A percentile compares a stretch with the other conserved stretches of the same genome.
Conservation (phyloP, 1,140 invertebrate genomes). For the Probaryconus sp. region DNA sequence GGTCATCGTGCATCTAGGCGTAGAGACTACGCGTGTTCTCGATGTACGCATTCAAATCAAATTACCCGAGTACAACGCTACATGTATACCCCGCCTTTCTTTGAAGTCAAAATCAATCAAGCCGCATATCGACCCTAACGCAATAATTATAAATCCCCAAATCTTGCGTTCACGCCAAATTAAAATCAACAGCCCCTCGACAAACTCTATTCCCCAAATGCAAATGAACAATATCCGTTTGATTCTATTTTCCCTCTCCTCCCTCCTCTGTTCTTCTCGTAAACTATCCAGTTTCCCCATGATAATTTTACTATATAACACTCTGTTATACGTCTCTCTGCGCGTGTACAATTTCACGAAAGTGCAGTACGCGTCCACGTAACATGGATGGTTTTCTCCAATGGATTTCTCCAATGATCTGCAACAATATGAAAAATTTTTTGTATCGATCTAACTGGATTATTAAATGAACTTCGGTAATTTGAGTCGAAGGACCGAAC, state of each 20-base stretch:
- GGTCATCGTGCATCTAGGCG: constrained; percentile 27
- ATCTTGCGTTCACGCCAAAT: not conserved
- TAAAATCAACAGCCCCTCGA: constrained; percentile 22
- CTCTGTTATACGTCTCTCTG: no score
- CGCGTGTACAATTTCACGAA: no score
- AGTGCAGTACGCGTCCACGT: no score
- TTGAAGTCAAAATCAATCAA: not conserved
- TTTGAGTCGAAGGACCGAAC: no score
- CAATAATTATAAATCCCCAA: constrained; percentile 16
- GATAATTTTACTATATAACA: no score
- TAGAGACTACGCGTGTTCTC: constrained; percentile 22
- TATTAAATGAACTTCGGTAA: no score
- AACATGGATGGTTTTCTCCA: no score
- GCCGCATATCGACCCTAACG: not conserved
- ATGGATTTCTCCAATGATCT: no score
- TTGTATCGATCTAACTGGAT: no score
- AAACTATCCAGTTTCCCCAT: constrained; percentile 10
- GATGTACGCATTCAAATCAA: constrained; percentile 37
- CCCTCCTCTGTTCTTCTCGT: not conserved
- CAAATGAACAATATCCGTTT: constrained; percentile 50
- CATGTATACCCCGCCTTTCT: constrained; percentile 1
- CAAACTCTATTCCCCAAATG: constrained; percentile 1
- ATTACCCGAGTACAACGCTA: constrained; percentile 19
- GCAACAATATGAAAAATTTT: no score
- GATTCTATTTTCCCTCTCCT: constrained; percentile 34